Evolutionary conservation across 2,797 vertebrate species (phyloP).

Genomic region (Telmatherina bonti): DNA sequence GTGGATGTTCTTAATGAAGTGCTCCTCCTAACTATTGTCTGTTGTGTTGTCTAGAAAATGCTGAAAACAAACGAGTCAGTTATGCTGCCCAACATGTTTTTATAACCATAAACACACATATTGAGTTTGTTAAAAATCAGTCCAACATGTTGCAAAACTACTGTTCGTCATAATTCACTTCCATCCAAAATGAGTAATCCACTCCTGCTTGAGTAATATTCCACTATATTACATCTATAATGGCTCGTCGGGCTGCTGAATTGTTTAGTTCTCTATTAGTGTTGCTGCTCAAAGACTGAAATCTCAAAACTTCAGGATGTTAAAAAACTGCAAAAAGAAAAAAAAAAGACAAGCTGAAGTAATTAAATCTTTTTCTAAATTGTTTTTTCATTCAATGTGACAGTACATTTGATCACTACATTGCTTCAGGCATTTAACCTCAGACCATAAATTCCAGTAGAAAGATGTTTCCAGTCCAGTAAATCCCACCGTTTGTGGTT

Average conservation of each 20-base stretch:
- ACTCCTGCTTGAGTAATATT: too few relatives aligned
- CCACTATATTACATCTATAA: not conserved
- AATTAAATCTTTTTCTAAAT: not conserved
- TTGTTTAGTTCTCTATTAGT: too few relatives aligned
- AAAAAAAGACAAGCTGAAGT: not conserved
- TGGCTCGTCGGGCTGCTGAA: too few relatives aligned
- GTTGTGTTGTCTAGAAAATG: not conserved
- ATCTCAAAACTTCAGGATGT: not conserved
- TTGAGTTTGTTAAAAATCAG: not conserved
- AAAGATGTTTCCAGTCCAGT: constrained; percentile 1
- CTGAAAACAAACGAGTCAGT: not conserved
- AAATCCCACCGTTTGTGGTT: constrained; percentile 22
- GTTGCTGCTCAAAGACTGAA: not conserved
- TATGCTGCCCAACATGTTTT: not conserved
- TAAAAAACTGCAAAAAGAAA: not conserved
- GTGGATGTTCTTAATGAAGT: not conserved
- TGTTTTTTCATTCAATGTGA: not conserved
- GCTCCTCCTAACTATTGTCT: not conserved
- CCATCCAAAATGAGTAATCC: too few relatives aligned
- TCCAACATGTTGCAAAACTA: not conserved
- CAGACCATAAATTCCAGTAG: constrained; percentile 4
- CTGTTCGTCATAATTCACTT: not conserved
- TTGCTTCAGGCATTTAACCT: not conserved
- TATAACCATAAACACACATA: not conserved
- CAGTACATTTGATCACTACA: too few relatives aligned